Percentiles rank a stretch among this genome's conserved stretches.
Evolutionary conservation across 2,113 vertebrate genomes (phyloP).

Genomic region (Bubo scandiacus): DNA sequence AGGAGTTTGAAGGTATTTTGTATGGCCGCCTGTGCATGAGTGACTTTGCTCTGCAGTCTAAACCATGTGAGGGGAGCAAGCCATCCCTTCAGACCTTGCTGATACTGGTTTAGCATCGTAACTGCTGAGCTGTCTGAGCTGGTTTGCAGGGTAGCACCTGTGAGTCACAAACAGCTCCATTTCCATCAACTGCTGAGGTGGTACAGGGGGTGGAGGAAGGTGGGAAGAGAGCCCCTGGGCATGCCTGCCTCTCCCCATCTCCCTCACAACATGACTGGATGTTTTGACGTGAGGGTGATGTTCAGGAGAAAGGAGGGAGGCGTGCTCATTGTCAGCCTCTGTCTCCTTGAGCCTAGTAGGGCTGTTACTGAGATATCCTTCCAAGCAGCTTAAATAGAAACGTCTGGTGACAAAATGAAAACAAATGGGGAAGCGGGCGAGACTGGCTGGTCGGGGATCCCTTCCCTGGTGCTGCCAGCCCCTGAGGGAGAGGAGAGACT

Average conservation of each 20-base stretch:
- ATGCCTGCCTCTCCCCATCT: background rate
- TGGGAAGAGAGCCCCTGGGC: background rate
- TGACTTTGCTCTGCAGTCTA: background rate
- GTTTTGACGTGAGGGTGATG: background rate
- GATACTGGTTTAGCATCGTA: background rate
- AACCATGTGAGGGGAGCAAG: background rate
- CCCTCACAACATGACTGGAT: background rate
- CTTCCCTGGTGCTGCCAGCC: background rate
- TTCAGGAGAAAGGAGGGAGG: background rate
- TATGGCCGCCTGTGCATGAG: background rate
- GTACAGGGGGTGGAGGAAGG: background rate
- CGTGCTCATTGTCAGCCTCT: background rate
- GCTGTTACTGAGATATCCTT: constrained; percentile 65
- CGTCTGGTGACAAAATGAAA: constrained; percentile 70
- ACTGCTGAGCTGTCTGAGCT: background rate
- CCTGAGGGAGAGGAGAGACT: constrained; percentile 44
- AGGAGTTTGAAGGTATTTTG: background rate
- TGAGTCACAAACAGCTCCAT: background rate
- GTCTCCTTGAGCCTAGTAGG: constrained; percentile 20
- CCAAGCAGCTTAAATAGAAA: constrained; percentile 65
- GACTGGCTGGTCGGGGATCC: background rate
- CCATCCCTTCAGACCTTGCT: background rate
- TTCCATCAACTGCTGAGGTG: background rate
- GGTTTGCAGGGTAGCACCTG: background rate
- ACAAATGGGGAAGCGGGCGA: constrained; percentile 48